Percentiles rank a stretch among this genome's conserved stretches.
Conservation (phyloP, 2,797 vertebrate species). For the Neoniphon sammara region DNA sequence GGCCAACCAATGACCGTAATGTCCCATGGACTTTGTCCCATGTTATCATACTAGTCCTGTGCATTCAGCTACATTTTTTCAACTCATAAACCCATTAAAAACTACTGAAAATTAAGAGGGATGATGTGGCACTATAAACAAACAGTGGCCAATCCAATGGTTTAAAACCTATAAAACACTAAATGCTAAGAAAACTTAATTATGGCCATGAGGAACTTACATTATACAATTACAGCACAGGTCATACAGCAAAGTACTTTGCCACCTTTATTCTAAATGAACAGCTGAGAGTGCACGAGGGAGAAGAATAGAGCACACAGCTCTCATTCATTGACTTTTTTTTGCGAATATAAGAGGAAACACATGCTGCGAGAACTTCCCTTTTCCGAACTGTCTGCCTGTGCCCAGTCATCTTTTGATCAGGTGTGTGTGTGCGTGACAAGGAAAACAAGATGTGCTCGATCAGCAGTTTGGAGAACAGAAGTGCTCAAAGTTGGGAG, state of each 20-base stretch:
- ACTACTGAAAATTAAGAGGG: constrained; percentile 5
- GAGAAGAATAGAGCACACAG: constrained; percentile 34
- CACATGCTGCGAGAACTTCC: constrained; percentile 74
- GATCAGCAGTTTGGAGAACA: constrained; percentile 56
- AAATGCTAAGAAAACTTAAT: neutral
- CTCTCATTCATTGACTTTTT: constrained; percentile 47
- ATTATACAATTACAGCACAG: neutral
- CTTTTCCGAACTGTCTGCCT: constrained; percentile 64
- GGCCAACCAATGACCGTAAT: constrained; percentile 14
- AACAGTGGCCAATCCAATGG: neutral
- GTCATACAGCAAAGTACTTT: neutral
- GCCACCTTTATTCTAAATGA: neutral
- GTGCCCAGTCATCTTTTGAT: constrained; percentile 55
- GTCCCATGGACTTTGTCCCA: constrained; percentile 60
- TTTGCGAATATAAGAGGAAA: constrained; percentile 53
- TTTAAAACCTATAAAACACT: neutral
- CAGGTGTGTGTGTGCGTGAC: constrained; percentile 40
- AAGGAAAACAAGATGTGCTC: constrained; percentile 38
- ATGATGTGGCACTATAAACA: constrained; percentile 5
- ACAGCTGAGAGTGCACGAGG: constrained; percentile 5
- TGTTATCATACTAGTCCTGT: constrained; percentile 60
- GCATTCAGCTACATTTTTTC: constrained; percentile 61
- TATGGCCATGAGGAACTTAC: constrained; percentile 5
- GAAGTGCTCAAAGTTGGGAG: constrained; percentile 26
- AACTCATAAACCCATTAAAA: constrained; percentile 45